A percentile compares a stretch with the other conserved stretches of the same genome.
These are phyloP conservation scores for Chloroclysta siterata DNA, from an alignment of 2,888 invertebrate genomes.

Conservation along the genomic window DNA sequence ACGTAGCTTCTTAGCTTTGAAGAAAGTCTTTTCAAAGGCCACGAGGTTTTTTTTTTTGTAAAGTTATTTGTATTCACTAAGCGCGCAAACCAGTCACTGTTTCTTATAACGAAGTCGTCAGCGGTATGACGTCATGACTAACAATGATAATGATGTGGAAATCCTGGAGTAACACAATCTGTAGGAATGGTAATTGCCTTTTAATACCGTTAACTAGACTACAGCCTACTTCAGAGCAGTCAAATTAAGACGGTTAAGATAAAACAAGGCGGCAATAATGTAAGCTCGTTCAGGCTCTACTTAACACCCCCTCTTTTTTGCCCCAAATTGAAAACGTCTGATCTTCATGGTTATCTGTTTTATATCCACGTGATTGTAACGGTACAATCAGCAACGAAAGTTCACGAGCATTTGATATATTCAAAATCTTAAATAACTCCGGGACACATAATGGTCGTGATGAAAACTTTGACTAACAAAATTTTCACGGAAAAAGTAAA, in stretches of 20 bases:
- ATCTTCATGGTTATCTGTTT: conserved; percentile 53
- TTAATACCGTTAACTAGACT: conserved; percentile 29
- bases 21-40: too few relatives aligned
- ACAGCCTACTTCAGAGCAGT: conserved; percentile 42
- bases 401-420: too few relatives aligned
- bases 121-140: not conserved
- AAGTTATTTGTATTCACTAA: too few relatives aligned
- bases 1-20: too few relatives aligned
- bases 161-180: not conserved
- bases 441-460: too few relatives aligned
- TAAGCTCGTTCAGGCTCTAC: conserved; percentile 65
- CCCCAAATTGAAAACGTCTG: conserved; percentile 59
- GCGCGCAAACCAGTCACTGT: not conserved
- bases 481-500: too few relatives aligned
- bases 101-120: not conserved
- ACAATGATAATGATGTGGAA: not conserved
- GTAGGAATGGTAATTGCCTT: conserved; percentile 17
- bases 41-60: too few relatives aligned
- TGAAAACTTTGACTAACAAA: too few relatives aligned
- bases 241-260: conserved; percentile 52
- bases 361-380: conserved; percentile 37
- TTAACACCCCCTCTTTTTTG: conserved; percentile 58
- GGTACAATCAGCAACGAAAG: conserved; percentile 26
- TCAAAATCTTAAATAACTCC: too few relatives aligned
- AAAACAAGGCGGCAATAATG: conserved; percentile 55